phyloP scores from a whole-genome alignment of 2,888 invertebrate species.

The Trachelus stipa region DNA sequence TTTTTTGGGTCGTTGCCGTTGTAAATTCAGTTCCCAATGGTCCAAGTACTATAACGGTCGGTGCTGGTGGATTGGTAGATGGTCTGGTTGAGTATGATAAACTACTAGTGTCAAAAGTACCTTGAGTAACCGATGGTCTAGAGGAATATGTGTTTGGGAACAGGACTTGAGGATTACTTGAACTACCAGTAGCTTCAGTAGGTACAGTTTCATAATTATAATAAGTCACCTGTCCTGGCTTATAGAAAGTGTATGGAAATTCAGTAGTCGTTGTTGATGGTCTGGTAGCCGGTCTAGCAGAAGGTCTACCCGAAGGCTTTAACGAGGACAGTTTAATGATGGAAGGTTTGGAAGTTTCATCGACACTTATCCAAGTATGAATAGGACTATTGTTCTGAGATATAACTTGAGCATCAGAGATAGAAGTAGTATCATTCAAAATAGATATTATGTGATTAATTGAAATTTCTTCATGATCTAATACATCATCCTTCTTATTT shows the following conservation, averaged over 20 bases:
- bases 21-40: slow-evolving; percentile 62
- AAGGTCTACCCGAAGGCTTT: slow-evolving; percentile 10
- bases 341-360: slow-evolving; percentile 60
- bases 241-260: slow-evolving; percentile 55
- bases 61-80: slow-evolving; percentile 67
- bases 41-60: slow-evolving; percentile 73
- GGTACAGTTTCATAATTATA: slow-evolving; percentile 55
- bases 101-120: slow-evolving; percentile 33
- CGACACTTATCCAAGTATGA: slow-evolving; percentile 57
- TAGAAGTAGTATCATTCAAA: slow-evolving; percentile 61
- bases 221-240: slow-evolving; percentile 46
- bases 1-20: slow-evolving; percentile 55
- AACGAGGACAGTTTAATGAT: slow-evolving; percentile 42
- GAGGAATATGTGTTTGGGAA: slow-evolving; percentile 32
- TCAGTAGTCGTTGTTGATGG: slow-evolving; percentile 32
- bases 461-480: slow-evolving; percentile 62
- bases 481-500: slow-evolving; percentile 57
- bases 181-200: slow-evolving; percentile 32
- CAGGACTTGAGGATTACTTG: slow-evolving; percentile 21
- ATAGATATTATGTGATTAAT: slow-evolving; percentile 68
- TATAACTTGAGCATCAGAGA: slow-evolving; percentile 25
- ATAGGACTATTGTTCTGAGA: slow-evolving; percentile 29
- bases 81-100: slow-evolving; percentile 54
- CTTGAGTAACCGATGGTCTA: slow-evolving; percentile 35
- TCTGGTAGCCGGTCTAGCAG: slow-evolving; percentile 25